Conservation (phyloP, 2,888 invertebrate genomes). For the Melipona beecheii region DNA sequence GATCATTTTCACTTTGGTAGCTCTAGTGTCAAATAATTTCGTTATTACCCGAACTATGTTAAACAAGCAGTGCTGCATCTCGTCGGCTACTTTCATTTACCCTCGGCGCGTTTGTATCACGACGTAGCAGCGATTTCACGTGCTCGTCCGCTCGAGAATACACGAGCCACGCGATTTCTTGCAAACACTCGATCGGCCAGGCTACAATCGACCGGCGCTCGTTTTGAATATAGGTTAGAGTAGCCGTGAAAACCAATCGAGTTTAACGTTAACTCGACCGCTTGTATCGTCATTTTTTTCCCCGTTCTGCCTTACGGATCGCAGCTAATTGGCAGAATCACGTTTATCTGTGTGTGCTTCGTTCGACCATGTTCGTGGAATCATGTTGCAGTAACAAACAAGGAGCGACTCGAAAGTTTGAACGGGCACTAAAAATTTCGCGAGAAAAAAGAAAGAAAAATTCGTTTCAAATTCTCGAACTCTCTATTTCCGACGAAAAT, state of each 20-base stretch:
- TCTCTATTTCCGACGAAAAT: too few species aligned
- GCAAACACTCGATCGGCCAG: slow-evolving; percentile 24
- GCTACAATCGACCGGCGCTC: slow-evolving; percentile 1
- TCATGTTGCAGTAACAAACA: slow-evolving; percentile 43
- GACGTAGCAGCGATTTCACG: slow-evolving; percentile 29
- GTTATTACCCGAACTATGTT: too few species aligned
- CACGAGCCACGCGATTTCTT: slow-evolving; percentile 38
- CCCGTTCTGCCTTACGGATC: slow-evolving; percentile 47
- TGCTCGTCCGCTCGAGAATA: slow-evolving; percentile 30
- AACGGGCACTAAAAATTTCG: background rate
- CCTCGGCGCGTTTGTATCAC: background rate
- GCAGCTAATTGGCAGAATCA: slow-evolving; percentile 52
- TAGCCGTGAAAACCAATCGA: slow-evolving; percentile 54
- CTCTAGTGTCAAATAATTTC: too few species aligned
- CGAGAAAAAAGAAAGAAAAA: too few species aligned
- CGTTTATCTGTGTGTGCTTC: slow-evolving; percentile 22
- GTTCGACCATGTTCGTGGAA: slow-evolving; percentile 29
- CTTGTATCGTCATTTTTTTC: slow-evolving; percentile 56
- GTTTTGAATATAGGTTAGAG: slow-evolving; percentile 52
- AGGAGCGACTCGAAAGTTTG: background rate
- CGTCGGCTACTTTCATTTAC: background rate
- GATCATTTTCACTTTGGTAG: too few species aligned
- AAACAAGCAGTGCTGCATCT: background rate
- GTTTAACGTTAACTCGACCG: slow-evolving; percentile 43
- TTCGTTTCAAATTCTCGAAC: too few species aligned